Conservation (phyloP, 2,113 vertebrate species). For the Tonatia bakeri region DNA sequence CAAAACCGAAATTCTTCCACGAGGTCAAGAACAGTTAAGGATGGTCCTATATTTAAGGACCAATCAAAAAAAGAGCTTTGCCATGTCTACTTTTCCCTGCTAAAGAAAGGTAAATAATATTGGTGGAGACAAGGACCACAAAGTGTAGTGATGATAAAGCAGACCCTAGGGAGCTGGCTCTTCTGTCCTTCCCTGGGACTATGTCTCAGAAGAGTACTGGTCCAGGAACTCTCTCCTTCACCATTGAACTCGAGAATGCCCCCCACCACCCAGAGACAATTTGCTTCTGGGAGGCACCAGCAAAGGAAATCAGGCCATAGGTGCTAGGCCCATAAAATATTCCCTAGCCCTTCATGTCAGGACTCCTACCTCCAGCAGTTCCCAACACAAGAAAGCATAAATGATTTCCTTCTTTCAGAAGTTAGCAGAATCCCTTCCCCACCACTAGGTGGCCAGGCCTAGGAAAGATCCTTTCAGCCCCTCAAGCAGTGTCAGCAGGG, state of each 20-base stretch:
- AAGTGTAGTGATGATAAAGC: not conserved
- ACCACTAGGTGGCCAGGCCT: not conserved
- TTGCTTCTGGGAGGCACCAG: not conserved
- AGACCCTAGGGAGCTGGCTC: not conserved
- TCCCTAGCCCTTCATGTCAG: not conserved
- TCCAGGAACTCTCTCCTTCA: not conserved
- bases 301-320: not conserved
- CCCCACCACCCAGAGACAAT: not conserved
- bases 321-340: not conserved
- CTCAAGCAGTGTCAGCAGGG: not conserved
- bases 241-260: not conserved
- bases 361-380: not conserved
- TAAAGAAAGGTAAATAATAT: not conserved
- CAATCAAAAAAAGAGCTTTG: not conserved
- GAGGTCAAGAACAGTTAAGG: not conserved
- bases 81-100: not conserved
- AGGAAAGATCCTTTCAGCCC: not conserved
- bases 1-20: not conserved
- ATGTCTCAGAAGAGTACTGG: not conserved
- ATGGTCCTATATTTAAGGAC: not conserved
- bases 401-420: not conserved
- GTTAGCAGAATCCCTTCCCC: not conserved
- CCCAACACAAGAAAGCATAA: not conserved
- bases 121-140: not conserved
- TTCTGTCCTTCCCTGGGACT: not conserved